phyloP scores from a whole-genome alignment of 2,113 vertebrate genomes.

The Etheostoma spectabile region DNA sequence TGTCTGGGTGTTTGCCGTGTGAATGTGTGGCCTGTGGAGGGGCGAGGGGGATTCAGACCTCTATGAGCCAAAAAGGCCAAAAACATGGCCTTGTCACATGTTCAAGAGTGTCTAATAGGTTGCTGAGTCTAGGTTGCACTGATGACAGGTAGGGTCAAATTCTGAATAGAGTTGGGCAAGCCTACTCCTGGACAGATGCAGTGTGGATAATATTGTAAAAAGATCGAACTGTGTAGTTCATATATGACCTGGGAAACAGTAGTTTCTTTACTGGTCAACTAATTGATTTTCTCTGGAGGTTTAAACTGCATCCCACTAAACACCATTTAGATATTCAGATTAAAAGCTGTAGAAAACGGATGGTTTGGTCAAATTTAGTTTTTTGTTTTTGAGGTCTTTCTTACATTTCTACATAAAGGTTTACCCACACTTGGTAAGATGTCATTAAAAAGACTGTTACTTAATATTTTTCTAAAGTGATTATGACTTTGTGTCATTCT shows the following conservation, averaged over 20 bases:
- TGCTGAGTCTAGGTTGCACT: no score
- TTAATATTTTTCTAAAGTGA: background rate
- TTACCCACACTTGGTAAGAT: background rate
- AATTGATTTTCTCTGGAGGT: background rate
- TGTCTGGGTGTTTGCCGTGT: slow-evolving; percentile 19
- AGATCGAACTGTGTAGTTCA: background rate
- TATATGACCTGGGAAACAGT: background rate
- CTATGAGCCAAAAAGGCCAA: no score
- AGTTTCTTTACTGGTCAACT: background rate
- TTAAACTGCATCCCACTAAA: background rate
- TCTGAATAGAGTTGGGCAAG: no score
- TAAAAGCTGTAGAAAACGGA: background rate
- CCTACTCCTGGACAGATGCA: no score
- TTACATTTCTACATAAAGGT: no score
- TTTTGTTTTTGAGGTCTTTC: background rate
- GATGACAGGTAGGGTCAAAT: no score
- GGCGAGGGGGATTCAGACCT: no score
- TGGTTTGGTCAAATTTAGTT: no score
- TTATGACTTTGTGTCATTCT: background rate
- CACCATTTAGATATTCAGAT: background rate
- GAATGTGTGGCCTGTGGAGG: slow-evolving; percentile 27
- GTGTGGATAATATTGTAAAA: no score
- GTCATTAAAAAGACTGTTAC: background rate
- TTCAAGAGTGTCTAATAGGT: no score
- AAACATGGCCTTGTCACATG: no score